Conservation (phyloP, 2,888 invertebrate species). For the Sinelater perroti region DNA sequence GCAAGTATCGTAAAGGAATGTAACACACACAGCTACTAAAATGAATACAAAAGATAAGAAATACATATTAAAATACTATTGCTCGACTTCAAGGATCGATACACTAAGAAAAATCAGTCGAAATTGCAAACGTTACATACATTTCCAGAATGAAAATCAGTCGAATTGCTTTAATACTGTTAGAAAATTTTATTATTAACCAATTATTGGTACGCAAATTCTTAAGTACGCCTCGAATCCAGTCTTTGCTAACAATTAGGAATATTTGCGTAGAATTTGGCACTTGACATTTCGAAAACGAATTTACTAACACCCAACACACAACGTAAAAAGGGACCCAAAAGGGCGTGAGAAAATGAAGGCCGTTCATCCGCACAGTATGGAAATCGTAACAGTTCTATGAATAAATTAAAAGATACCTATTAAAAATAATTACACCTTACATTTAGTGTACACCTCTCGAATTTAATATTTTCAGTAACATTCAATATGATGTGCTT, state of each 20-base stretch:
- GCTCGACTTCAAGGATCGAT: conserved; percentile 10
- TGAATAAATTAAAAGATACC: conserved; percentile 20
- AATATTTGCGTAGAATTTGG: conserved; percentile 27
- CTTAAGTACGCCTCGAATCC: conserved; percentile 17
- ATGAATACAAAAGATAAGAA: conserved; percentile 1
- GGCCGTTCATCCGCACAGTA: neutral
- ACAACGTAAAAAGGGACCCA: conserved; percentile 19
- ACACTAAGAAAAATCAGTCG: conserved; percentile 1
- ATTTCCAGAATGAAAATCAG: too few species aligned
- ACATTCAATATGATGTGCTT: neutral
- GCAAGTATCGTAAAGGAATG: conserved; percentile 12
- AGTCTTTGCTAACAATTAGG: conserved; percentile 19
- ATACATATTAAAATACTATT: conserved; percentile 16
- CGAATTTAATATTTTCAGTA: neutral
- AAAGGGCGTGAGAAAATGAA: neutral
- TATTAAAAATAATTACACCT: conserved; percentile 13
- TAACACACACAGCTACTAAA: conserved; percentile 3
- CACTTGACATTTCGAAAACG: conserved; percentile 9
- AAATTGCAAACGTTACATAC: too few species aligned
- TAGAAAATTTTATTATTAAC: neutral
- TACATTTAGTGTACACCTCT: conserved; percentile 16
- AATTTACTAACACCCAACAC: conserved; percentile 7
- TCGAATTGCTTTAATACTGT: too few species aligned
- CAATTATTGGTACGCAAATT: conserved; percentile 12
- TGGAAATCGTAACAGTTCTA: conserved; percentile 8